phyloP scores from a whole-genome alignment of 2,113 vertebrate genomes.

The Cyphomyrus plagiostoma region DNA sequence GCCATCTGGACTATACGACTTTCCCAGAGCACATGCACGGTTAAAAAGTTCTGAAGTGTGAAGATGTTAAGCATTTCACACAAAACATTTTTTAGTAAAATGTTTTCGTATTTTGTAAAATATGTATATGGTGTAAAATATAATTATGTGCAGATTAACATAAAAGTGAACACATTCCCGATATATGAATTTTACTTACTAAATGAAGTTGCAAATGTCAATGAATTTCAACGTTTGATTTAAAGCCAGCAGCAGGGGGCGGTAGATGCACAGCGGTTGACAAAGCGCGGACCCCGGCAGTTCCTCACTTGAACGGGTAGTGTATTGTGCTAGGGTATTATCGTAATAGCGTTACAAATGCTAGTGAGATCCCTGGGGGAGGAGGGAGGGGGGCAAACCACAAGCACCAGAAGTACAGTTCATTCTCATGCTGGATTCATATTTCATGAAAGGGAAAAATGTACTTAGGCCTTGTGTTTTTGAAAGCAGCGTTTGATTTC shows the following conservation, averaged over 20 bases:
- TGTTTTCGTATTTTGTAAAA: background rate
- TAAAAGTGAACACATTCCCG: background rate
- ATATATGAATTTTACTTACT: background rate
- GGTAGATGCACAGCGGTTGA: conserved; percentile 27
- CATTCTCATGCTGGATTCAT: conserved; percentile 10
- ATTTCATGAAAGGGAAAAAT: conserved; percentile 16
- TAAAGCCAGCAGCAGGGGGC: conserved; percentile 44
- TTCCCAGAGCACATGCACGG: background rate
- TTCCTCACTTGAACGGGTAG: background rate
- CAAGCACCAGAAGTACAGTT: background rate
- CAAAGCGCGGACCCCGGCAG: background rate
- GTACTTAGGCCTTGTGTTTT: background rate
- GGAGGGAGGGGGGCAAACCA: background rate
- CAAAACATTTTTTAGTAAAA: background rate
- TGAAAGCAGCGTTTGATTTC: background rate
- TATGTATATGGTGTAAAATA: background rate
- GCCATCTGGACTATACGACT: background rate
- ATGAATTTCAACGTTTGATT: background rate
- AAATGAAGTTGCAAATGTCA: background rate
- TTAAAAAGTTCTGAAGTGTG: background rate
- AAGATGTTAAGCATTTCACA: background rate
- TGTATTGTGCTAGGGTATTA: background rate
- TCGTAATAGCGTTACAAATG: background rate
- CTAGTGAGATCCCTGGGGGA: background rate
- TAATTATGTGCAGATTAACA: background rate